These are phyloP conservation scores for Mesorhabditis sp. DNA, from an alignment of 2,888 invertebrate genomes.

Conservation along the genomic window DNA sequence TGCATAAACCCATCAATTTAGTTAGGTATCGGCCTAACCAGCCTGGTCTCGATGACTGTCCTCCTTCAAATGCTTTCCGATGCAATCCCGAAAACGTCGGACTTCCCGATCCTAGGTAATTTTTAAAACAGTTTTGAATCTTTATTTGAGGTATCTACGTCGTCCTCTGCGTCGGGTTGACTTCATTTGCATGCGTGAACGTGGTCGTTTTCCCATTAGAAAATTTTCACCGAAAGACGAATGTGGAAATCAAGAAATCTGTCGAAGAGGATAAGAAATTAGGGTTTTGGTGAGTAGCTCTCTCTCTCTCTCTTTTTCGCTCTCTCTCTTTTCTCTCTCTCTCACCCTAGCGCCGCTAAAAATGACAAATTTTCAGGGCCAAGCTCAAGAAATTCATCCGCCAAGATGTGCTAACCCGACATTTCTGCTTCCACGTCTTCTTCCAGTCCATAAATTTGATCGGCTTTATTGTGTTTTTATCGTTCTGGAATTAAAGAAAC, in stretches of 20 bases:
- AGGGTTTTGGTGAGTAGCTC: background rate
- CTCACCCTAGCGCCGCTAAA: too few relatives aligned
- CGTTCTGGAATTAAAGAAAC: slow-evolving; percentile 3
- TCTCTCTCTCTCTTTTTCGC: too few relatives aligned
- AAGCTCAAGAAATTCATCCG: background rate
- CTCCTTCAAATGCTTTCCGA: background rate
- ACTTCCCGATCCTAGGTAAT: background rate
- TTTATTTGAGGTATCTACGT: background rate
- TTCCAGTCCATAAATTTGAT: background rate
- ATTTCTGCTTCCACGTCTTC: background rate
- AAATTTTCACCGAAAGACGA: background rate
- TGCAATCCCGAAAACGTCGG: background rate
- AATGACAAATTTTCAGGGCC: background rate
- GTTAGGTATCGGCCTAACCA: background rate
- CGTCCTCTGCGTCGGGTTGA: background rate
- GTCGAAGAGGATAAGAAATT: background rate
- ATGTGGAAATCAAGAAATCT: background rate
- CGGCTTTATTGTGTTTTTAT: slow-evolving; percentile 4
- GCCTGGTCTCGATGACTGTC: background rate
- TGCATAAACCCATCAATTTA: too few relatives aligned
- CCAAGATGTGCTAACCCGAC: background rate
- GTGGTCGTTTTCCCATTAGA: background rate
- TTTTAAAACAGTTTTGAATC: too few relatives aligned
- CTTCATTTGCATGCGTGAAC: background rate
- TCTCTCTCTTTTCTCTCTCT: too few relatives aligned